These are phyloP conservation scores for Emberiza fucata DNA, from an alignment of 2,113 vertebrate species.

Conservation along the genomic window DNA sequence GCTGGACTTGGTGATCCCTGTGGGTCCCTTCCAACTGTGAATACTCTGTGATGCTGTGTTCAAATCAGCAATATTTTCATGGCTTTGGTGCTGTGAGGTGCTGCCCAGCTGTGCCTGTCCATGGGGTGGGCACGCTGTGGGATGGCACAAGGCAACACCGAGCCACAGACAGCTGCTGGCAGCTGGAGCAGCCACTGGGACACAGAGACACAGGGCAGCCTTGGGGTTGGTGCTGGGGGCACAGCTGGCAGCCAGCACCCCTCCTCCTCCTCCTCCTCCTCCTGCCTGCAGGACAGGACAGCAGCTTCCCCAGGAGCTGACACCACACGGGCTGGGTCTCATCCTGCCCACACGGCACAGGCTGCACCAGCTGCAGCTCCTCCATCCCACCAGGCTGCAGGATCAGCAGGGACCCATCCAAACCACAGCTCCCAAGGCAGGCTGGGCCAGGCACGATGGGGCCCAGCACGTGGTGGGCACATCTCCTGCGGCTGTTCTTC, in stretches of 20 bases:
- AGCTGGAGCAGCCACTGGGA: background rate
- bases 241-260: background rate
- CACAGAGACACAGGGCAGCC: background rate
- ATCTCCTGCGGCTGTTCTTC: background rate
- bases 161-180: background rate
- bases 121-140: rapidly evolving
- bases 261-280: background rate
- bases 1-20: background rate
- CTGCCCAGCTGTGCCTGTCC: background rate
- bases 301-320: rapidly evolving
- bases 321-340: rapidly evolving
- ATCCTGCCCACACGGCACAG: background rate
- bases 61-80: background rate
- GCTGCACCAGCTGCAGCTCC: background rate
- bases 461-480: background rate
- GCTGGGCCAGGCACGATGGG: background rate
- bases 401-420: background rate
- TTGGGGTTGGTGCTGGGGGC: background rate
- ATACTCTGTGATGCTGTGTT: background rate
- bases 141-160: rapidly evolving
- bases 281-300: background rate
- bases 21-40: background rate
- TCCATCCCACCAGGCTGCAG: background rate
- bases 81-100: background rate
- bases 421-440: background rate